Conservation (phyloP, 2,113 vertebrate genomes). For the Pomatostomus ruficeps region DNA sequence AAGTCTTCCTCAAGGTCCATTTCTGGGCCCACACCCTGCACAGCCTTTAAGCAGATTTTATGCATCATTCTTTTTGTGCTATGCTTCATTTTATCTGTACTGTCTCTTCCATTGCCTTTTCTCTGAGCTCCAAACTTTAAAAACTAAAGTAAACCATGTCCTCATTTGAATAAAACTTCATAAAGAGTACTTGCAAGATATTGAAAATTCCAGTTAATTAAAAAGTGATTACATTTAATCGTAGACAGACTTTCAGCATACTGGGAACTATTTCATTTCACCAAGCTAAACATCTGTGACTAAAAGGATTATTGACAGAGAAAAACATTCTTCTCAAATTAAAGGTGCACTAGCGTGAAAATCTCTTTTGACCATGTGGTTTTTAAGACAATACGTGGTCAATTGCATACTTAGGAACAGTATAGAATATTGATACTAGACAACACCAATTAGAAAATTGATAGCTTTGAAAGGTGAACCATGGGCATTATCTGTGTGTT, state of each 20-base stretch:
- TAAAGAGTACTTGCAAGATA: not conserved
- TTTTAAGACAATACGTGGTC: not conserved
- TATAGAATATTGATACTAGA: not conserved
- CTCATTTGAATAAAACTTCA: constrained; percentile 45
- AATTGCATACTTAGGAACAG: not conserved
- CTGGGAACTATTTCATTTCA: constrained; percentile 31
- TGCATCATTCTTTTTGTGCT: not conserved
- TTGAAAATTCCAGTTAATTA: constrained; percentile 52
- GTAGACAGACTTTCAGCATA: constrained; percentile 8
- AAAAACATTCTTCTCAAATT: constrained; percentile 20
- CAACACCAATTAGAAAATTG: not conserved
- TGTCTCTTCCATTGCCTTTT: not conserved
- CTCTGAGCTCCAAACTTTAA: not conserved
- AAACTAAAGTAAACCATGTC: constrained; percentile 14
- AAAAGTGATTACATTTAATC: constrained; percentile 55
- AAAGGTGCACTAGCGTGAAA: not conserved
- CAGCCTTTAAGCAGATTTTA: not conserved
- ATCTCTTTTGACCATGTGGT: not conserved
- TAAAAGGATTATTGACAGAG: constrained; percentile 32
- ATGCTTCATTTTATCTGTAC: not conserved
- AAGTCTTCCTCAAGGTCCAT: not conserved
- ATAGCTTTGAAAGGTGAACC: not conserved
- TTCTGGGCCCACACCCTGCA: not conserved
- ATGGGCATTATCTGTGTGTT: not conserved
- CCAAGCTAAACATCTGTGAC: constrained; percentile 47